Evolutionary conservation across 1,140 invertebrate genomes (phyloP).

Genomic region (Drosophila arawakana): DNA sequence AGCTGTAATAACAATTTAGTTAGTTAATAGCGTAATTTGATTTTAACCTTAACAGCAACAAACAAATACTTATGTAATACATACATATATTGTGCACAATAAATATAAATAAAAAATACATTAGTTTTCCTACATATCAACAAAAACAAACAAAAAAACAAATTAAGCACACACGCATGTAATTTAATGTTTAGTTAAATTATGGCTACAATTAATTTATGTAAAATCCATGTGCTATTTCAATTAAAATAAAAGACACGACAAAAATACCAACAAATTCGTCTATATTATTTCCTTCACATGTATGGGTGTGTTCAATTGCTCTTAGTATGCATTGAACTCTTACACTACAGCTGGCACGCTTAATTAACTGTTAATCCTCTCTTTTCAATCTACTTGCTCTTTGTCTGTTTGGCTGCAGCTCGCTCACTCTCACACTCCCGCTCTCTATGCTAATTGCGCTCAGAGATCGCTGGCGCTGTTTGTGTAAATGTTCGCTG

Average conservation of each 20-base stretch:
- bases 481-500: no score
- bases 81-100: slow-evolving; percentile 54
- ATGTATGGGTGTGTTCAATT: not conserved
- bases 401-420: no score
- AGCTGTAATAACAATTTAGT: slow-evolving; percentile 76
- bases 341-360: slow-evolving; percentile 17
- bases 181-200: slow-evolving; percentile 70
- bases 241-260: slow-evolving; percentile 63
- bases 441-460: no score
- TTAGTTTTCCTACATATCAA: slow-evolving; percentile 57
- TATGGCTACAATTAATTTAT: slow-evolving; percentile 71
- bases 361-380: not conserved
- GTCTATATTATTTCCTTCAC: slow-evolving; percentile 2
- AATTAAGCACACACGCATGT: slow-evolving; percentile 47
- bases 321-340: not conserved
- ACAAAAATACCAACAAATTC: slow-evolving; percentile 17
- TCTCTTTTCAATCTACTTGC: no score
- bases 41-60: slow-evolving; percentile 42
- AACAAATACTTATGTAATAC: not conserved
- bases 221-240: slow-evolving; percentile 71
- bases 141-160: no score
- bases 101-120: slow-evolving; percentile 38
- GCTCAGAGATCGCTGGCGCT: no score
- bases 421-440: no score
- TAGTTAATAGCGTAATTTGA: slow-evolving; percentile 56